Percentiles rank a stretch among this genome's conserved stretches.
Conservation (phyloP, 2,797 vertebrate species). For the Lates japonicus region DNA sequence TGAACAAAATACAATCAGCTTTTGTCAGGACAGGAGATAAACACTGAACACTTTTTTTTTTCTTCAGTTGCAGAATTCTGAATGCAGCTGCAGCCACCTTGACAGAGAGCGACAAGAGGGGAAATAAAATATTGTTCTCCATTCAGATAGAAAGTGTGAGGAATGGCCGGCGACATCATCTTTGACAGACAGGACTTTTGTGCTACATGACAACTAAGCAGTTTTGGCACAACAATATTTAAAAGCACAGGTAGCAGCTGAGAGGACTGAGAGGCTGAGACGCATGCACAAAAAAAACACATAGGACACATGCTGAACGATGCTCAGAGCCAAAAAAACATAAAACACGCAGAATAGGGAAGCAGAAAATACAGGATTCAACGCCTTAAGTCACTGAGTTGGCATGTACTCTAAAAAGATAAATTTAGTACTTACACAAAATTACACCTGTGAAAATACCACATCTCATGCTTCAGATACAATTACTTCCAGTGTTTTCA, state of each 20-base stretch:
- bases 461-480: neutral
- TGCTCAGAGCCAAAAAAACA: neutral
- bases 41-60: neutral
- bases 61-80: neutral
- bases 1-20: constrained; percentile 28
- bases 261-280: neutral
- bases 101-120: neutral
- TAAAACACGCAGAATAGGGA: neutral
- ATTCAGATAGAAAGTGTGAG: neutral
- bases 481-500: neutral
- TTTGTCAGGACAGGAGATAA: constrained; percentile 19
- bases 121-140: constrained; percentile 2
- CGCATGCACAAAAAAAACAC: neutral
- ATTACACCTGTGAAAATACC: neutral
- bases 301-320: neutral
- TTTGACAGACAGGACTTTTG: constrained; percentile 19
- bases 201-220: neutral
- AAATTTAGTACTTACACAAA: neutral
- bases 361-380: neutral
- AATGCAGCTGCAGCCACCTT: neutral
- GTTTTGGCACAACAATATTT: neutral
- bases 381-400: neutral
- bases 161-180: neutral
- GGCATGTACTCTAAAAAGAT: neutral
- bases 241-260: neutral